A percentile compares a stretch with the other conserved stretches of the same genome.
phyloP scores from a whole-genome alignment of 2,888 invertebrate genomes.

The Electrophaes corylata region DNA sequence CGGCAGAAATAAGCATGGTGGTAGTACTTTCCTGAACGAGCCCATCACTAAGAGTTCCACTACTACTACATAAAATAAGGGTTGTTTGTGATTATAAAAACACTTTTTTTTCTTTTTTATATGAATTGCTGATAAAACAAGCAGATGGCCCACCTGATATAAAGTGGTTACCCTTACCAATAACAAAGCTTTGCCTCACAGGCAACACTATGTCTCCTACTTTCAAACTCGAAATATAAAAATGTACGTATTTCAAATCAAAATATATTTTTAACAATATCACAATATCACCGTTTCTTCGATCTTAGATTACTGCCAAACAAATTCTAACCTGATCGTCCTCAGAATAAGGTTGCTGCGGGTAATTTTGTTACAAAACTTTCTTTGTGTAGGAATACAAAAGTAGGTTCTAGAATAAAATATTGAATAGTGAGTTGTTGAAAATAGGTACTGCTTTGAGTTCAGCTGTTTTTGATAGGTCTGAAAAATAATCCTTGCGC shows the following conservation, averaged over 20 bases:
- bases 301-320: not conserved
- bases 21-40: no score
- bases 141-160: no score
- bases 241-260: not conserved
- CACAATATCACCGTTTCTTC: not conserved
- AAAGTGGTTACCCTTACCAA: no score
- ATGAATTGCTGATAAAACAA: no score
- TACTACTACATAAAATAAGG: no score
- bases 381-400: constrained; percentile 24
- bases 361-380: constrained; percentile 3
- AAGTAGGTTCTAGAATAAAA: constrained; percentile 13
- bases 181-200: no score
- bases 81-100: no score
- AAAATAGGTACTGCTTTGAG: constrained; percentile 14
- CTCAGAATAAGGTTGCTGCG: not conserved
- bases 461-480: constrained; percentile 1
- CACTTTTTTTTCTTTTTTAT: no score
- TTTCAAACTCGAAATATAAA: not conserved
- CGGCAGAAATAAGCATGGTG: no score
- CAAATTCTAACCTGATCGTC: not conserved
- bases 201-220: not conserved
- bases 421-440: constrained; percentile 23
- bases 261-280: not conserved
- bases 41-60: no score
- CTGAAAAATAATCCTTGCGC: no score